These are phyloP conservation scores for Astreopora myriophthalma DNA, from an alignment of 64 coral and sea anemone genomes.

Conservation along the genomic window DNA sequence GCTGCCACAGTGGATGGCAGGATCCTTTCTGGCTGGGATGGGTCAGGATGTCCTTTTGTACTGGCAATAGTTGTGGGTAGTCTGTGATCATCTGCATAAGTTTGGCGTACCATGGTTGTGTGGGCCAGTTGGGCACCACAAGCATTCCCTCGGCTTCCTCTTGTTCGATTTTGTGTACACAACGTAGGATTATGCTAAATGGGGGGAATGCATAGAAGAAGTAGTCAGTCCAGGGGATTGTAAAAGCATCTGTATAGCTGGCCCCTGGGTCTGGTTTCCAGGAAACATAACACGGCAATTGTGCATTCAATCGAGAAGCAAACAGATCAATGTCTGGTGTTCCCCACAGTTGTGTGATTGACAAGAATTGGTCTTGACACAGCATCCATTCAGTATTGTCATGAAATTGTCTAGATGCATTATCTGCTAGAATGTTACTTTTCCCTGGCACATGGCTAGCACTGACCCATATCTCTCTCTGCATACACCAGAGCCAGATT, in stretches of 20 bases:
- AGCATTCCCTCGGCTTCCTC: slow-evolving; percentile 33
- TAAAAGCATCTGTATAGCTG: slow-evolving; percentile 3
- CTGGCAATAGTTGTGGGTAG: neutral
- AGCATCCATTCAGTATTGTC: slow-evolving; percentile 71
- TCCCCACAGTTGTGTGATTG: slow-evolving; percentile 17
- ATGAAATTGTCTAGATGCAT: neutral
- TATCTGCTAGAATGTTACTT: neutral
- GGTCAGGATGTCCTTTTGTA: neutral
- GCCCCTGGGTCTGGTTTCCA: slow-evolving; percentile 70
- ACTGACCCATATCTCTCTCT: slow-evolving; percentile 45
- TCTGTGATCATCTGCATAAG: neutral
- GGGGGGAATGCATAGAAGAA: slow-evolving; percentile 41
- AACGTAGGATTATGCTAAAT: neutral
- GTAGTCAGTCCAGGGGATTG: neutral
- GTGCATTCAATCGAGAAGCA: slow-evolving; percentile 44
- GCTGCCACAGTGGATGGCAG: neutral
- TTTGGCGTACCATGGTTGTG: slow-evolving; percentile 34
- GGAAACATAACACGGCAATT: slow-evolving; percentile 56
- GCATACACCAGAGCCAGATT: slow-evolving; percentile 50
- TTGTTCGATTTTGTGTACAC: slow-evolving; percentile 32
- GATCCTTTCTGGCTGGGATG: neutral
- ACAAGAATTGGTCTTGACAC: slow-evolving; percentile 6
- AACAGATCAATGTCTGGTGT: slow-evolving; percentile 44
- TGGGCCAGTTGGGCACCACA: slow-evolving; percentile 18
- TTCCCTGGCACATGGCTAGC: neutral